Percentiles rank a stretch among this genome's conserved stretches.
Evolutionary conservation across 1,140 invertebrate genomes (phyloP).

Genomic region (Lamellibrachia luymesi): DNA sequence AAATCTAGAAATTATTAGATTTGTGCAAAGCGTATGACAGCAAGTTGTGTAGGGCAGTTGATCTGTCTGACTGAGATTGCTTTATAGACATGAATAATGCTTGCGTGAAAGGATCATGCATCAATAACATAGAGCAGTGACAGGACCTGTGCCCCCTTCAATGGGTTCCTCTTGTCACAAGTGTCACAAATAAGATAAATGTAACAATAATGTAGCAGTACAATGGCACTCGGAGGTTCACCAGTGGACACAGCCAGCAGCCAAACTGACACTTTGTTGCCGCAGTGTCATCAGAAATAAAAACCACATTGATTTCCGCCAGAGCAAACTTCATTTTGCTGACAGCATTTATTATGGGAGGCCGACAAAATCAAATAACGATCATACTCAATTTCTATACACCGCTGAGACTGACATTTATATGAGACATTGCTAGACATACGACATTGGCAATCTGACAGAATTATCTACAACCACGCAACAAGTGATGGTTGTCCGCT

Average conservation of each 20-base stretch:
- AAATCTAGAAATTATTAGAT: not conserved
- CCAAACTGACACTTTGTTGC: not conserved
- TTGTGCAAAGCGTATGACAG: not conserved
- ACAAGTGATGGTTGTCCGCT: not conserved
- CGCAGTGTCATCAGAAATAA: not conserved
- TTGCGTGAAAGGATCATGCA: not conserved
- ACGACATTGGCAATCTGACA: not conserved
- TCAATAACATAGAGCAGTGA: not conserved
- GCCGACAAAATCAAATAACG: not conserved
- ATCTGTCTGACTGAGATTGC: not conserved
- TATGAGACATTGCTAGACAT: not conserved
- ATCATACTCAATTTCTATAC: constrained; percentile 5
- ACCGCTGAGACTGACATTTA: not conserved
- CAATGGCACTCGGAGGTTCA: not conserved
- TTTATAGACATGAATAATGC: not conserved
- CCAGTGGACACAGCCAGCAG: not conserved
- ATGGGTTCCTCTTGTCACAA: not conserved
- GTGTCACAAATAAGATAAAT: constrained; percentile 1
- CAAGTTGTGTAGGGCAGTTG: not conserved
- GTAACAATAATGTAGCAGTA: not conserved
- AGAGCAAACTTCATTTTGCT: not conserved
- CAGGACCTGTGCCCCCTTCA: not conserved
- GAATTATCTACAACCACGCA: not conserved
- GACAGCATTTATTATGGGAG: not conserved
- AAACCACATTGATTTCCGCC: not conserved